A percentile compares a stretch with the other conserved stretches of the same genome.
These are phyloP conservation scores for Copidosoma aretas DNA, from an alignment of 2,888 invertebrate genomes.

Conservation along the genomic window DNA sequence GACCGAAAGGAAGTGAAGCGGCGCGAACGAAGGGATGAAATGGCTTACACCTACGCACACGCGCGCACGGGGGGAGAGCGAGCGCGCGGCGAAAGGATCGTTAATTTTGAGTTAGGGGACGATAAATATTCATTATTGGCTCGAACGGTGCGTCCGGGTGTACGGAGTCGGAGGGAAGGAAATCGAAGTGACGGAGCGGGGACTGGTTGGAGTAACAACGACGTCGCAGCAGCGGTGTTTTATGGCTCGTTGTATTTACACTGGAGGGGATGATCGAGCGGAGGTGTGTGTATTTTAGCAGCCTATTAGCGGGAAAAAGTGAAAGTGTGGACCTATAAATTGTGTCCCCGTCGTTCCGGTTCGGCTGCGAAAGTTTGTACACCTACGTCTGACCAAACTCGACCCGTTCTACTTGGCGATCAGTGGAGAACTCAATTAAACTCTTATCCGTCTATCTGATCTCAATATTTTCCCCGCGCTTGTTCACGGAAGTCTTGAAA, in stretches of 20 bases:
- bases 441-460: too few species aligned
- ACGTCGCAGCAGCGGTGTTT: too few species aligned
- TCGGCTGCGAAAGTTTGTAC: too few species aligned
- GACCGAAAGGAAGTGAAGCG: conserved; percentile 11
- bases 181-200: not conserved
- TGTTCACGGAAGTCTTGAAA: too few species aligned
- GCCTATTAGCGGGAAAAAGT: too few species aligned
- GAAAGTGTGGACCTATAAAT: too few species aligned
- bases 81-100: conserved; percentile 44
- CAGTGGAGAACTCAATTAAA: not conserved
- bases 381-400: not conserved
- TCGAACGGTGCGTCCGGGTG: conserved; percentile 43
- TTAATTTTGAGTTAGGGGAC: conserved; percentile 56
- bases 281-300: too few species aligned
- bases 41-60: conserved; percentile 6
- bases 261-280: too few species aligned
- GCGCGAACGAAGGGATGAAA: conserved; percentile 33
- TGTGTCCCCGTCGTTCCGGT: not conserved
- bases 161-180: conserved; percentile 30
- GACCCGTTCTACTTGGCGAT: conserved; percentile 17
- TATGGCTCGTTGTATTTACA: not conserved
- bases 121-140: conserved; percentile 60
- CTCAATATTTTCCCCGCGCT: too few species aligned
- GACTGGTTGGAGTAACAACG: conserved; percentile 8
- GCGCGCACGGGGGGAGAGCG: not conserved